These are phyloP conservation scores for Manis pentadactyla DNA, from an alignment of 2,797 vertebrate species.

Conservation along the genomic window DNA sequence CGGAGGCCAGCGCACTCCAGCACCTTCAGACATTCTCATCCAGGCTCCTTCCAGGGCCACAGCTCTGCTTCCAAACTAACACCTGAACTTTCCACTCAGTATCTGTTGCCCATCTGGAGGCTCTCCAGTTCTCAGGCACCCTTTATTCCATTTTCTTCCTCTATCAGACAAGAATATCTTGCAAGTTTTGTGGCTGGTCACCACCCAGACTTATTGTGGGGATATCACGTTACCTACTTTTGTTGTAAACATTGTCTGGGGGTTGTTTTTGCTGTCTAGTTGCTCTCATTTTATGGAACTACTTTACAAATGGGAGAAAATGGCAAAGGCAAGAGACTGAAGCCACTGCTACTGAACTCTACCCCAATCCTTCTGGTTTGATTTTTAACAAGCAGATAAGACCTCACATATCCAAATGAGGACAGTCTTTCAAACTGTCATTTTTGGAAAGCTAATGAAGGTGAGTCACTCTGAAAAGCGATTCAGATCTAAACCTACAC, in stretches of 20 bases:
- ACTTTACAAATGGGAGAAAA: not conserved
- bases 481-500: conserved; percentile 21
- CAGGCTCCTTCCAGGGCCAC: too few relatives aligned
- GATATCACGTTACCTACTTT: not conserved
- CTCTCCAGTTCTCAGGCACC: not conserved
- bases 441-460: conserved; percentile 21
- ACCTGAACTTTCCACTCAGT: not conserved
- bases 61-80: not conserved
- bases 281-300: not conserved
- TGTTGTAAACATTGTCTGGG: not conserved
- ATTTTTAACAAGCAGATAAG: not conserved
- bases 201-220: not conserved
- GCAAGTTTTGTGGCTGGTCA: not conserved
- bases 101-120: not conserved
- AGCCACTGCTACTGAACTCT: not conserved
- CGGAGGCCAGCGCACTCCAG: not conserved
- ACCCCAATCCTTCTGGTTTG: not conserved
- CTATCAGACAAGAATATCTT: not conserved
- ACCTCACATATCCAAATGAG: not conserved
- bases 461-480: not conserved
- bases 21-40: not conserved
- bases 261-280: not conserved
- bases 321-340: not conserved
- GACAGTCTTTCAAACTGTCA: not conserved
- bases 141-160: not conserved